Evolutionary conservation across 2,113 vertebrate genomes (phyloP).

Genomic region (Festucalex cinctus): DNA sequence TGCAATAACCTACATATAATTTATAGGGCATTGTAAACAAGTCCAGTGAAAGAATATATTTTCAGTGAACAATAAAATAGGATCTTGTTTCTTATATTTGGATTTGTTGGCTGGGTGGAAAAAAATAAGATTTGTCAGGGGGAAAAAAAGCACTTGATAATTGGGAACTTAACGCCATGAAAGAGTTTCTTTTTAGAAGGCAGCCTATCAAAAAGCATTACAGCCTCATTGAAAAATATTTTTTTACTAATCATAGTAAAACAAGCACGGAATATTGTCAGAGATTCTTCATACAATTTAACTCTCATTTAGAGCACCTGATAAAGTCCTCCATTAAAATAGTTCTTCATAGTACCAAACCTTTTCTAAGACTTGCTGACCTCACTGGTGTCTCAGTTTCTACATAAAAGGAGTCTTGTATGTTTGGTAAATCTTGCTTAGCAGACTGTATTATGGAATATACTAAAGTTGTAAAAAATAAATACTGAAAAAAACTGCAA

Average conservation of each 20-base stretch:
- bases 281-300: conserved; percentile 31
- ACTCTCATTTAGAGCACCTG: conserved; percentile 20
- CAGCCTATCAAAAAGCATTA: conserved; percentile 6
- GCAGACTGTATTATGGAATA: conserved; percentile 29
- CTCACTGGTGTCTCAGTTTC: conserved; percentile 5
- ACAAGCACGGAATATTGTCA: conserved; percentile 43
- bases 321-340: conserved; percentile 21
- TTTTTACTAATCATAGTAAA: conserved; percentile 29
- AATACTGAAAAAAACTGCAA: conserved; percentile 4
- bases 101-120: conserved; percentile 12
- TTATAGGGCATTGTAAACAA: conserved; percentile 50
- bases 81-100: conserved; percentile 3
- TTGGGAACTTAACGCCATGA: neutral
- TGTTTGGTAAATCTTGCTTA: conserved; percentile 17
- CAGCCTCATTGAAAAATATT: conserved; percentile 40
- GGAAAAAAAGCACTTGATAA: conserved; percentile 2
- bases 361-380: conserved; percentile 1
- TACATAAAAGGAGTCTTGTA: conserved; percentile 17
- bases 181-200: conserved; percentile 4
- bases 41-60: conserved; percentile 34
- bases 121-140: conserved; percentile 22
- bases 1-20: conserved; percentile 63
- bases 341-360: conserved; percentile 4
- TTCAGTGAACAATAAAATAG: conserved; percentile 32
- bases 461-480: conserved; percentile 7